These are phyloP conservation scores for Celastrina argiolus DNA, from an alignment of 2,888 invertebrate species.

Conservation along the genomic window DNA sequence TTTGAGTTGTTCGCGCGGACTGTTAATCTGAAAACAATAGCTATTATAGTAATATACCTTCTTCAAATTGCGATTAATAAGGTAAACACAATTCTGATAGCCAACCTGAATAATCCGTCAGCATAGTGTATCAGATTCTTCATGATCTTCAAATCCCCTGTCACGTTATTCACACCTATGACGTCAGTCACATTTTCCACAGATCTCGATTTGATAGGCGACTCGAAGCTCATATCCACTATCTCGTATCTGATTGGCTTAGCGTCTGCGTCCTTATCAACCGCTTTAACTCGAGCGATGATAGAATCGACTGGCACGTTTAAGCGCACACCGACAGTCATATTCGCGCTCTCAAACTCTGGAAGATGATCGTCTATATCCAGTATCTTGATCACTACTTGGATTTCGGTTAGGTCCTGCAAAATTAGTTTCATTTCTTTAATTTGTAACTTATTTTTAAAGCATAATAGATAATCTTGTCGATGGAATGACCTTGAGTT, in stretches of 20 bases:
- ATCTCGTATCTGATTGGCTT: constrained; percentile 80
- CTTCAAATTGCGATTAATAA: too few species aligned
- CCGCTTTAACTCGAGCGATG: constrained; percentile 81
- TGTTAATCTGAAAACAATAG: constrained; percentile 54
- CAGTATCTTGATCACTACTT: constrained; percentile 79
- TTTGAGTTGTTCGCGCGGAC: constrained; percentile 81
- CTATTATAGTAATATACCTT: too few species aligned
- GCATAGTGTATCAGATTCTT: constrained; percentile 81
- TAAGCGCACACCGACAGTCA: constrained; percentile 84
- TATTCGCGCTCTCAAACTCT: constrained; percentile 78
- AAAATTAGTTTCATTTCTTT: constrained; percentile 34
- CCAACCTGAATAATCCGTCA: constrained; percentile 81
- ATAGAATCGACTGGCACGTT: constrained; percentile 86
- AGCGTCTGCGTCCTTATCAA: constrained; percentile 83
- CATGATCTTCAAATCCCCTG: constrained; percentile 84
- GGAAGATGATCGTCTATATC: constrained; percentile 88
- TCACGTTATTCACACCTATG: constrained; percentile 81
- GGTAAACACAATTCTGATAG: background rate
- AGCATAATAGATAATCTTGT: too few species aligned
- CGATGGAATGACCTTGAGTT: too few species aligned
- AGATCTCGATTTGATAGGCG: constrained; percentile 64
- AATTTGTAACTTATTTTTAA: too few species aligned
- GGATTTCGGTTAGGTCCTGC: constrained; percentile 83
- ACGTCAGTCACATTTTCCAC: constrained; percentile 68
- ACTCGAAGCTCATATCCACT: constrained; percentile 77